These are phyloP conservation scores for Crocodylus rhombifer DNA, from an alignment of 2,797 vertebrate species.

Conservation along the genomic window DNA sequence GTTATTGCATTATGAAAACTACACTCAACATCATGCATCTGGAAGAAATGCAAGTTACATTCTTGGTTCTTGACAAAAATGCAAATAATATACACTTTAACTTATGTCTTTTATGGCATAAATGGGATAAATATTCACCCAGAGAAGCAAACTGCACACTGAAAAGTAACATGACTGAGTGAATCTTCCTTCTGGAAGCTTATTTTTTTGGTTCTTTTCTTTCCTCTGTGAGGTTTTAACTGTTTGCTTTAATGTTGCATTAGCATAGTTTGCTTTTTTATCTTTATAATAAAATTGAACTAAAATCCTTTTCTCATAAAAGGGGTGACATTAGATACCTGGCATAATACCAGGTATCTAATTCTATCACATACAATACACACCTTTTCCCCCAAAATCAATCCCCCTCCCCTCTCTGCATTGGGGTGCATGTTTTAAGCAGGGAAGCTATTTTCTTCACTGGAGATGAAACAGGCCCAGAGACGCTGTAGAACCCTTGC, in stretches of 20 bases:
- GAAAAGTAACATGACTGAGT: background rate
- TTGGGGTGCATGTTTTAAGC: no score
- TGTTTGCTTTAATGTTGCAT: background rate
- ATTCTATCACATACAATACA: no score
- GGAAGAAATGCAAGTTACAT: background rate
- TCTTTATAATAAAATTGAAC: background rate
- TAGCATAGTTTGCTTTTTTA: background rate
- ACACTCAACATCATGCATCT: background rate
- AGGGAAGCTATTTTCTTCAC: no score
- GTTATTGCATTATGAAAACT: rapidly evolving
- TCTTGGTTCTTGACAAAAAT: background rate
- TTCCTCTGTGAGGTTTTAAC: background rate
- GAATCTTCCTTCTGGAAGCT: background rate
- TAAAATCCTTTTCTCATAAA: background rate
- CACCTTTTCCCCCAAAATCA: no score
- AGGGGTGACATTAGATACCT: background rate
- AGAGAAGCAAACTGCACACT: rapidly evolving
- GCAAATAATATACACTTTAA: background rate
- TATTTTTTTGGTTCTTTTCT: background rate
- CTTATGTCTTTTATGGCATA: background rate
- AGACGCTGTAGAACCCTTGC: no score
- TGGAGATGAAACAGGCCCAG: no score
- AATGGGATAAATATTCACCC: background rate
- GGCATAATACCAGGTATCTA: background rate
- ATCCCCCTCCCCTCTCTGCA: no score